phyloP scores from a whole-genome alignment of 2,113 vertebrate species.

The Pedetes capensis region DNA sequence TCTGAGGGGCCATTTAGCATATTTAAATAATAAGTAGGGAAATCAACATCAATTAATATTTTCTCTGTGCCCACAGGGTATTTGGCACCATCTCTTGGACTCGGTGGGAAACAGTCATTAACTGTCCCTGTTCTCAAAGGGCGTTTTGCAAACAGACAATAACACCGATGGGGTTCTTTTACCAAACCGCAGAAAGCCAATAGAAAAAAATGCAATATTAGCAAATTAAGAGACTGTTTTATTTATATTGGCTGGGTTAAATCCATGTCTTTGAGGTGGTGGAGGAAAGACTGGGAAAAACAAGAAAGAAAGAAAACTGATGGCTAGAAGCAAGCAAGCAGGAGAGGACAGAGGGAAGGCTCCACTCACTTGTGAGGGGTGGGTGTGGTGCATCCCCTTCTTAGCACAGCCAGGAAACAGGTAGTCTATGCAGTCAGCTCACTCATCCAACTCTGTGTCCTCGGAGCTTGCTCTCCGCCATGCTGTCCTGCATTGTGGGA shows the following conservation, averaged over 20 bases:
- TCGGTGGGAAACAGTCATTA: conserved; percentile 64
- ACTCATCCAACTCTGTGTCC: background rate
- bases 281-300: background rate
- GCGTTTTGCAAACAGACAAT: conserved; percentile 54
- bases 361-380: background rate
- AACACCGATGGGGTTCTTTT: conserved; percentile 15
- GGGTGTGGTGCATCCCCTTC: fast-evolving
- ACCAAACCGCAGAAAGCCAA: conserved; percentile 61
- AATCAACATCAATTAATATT: conserved; percentile 73
- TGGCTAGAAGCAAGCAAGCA: background rate
- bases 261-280: background rate
- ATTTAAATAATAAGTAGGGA: conserved; percentile 68
- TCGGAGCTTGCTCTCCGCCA: background rate
- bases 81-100: conserved; percentile 56
- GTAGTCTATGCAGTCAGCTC: background rate
- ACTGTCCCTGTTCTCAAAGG: conserved; percentile 66
- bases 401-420: too few species aligned
- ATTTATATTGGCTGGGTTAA: background rate
- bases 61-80: conserved; percentile 54
- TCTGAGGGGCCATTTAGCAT: conserved; percentile 63
- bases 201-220: conserved; percentile 52
- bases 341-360: too few species aligned
- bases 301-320: background rate
- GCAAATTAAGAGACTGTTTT: conserved; percentile 56
- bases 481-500: background rate